Evolutionary conservation across 1,140 invertebrate species (phyloP).

Genomic region (Drosophila azteca): DNA sequence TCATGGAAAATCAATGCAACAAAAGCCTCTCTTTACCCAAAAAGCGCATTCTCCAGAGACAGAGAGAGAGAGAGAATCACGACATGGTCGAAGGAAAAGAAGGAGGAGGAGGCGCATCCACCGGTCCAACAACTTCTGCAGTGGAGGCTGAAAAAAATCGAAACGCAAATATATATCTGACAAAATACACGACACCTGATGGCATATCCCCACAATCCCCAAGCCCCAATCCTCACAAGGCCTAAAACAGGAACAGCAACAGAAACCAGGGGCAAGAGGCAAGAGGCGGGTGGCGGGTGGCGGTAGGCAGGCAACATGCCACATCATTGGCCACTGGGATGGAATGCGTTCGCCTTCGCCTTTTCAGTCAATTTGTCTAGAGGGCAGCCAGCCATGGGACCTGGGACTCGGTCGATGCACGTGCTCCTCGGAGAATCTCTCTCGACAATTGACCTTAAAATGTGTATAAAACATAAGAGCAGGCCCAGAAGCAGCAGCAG

Average conservation of each 20-base stretch:
- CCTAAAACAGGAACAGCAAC: conserved; percentile 33
- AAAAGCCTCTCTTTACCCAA: conserved; percentile 22
- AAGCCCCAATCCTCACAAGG: not conserved
- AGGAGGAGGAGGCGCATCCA: conserved; percentile 4
- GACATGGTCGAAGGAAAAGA: conserved; percentile 36
- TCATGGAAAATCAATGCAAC: conserved; percentile 42
- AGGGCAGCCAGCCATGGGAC: conserved; percentile 56
- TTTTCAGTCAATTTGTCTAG: conserved; percentile 67
- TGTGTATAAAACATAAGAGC: conserved; percentile 20
- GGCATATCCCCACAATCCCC: conserved; percentile 29
- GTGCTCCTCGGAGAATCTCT: conserved; percentile 37
- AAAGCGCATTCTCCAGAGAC: not conserved
- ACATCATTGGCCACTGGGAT: conserved; percentile 30
- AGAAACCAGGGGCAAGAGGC: not conserved
- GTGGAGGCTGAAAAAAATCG: conserved; percentile 50
- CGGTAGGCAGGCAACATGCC: not conserved
- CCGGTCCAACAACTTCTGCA: conserved; percentile 53
- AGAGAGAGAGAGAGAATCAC: conserved; percentile 13
- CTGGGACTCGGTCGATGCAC: conserved; percentile 48
- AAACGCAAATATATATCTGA: conserved; percentile 78
- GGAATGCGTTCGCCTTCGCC: conserved; percentile 13
- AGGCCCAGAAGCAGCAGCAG: not conserved
- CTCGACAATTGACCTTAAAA: conserved; percentile 72
- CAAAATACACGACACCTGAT: conserved; percentile 80
- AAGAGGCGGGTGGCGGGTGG: conserved; percentile 22